A percentile compares a stretch with the other conserved stretches of the same genome.
phyloP scores from a whole-genome alignment of 2,888 invertebrate species.

The Endomychus coccineus region DNA sequence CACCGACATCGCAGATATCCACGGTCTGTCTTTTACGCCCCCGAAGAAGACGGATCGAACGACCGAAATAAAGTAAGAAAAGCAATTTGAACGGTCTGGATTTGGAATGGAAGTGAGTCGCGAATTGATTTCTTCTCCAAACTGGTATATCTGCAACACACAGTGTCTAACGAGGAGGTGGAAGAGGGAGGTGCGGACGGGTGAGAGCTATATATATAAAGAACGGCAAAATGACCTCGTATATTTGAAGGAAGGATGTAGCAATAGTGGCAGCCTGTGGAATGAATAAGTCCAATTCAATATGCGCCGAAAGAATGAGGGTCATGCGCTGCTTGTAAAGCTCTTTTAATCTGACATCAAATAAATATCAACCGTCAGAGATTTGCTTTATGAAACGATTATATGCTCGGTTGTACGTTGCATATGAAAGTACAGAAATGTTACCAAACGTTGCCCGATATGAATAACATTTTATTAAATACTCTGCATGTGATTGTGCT shows the following conservation, averaged over 20 bases:
- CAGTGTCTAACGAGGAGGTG: slow-evolving; percentile 28
- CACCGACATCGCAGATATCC: slow-evolving; percentile 31
- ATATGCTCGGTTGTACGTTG: slow-evolving; percentile 16
- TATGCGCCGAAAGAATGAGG: slow-evolving; percentile 20
- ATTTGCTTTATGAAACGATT: slow-evolving; percentile 16
- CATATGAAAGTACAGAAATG: too few relatives aligned
- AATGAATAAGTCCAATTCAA: slow-evolving; percentile 27
- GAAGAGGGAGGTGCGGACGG: slow-evolving; percentile 20
- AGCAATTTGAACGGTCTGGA: slow-evolving; percentile 39
- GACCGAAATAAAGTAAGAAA: slow-evolving; percentile 39
- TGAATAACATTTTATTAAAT: too few relatives aligned
- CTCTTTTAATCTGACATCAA: slow-evolving; percentile 16
- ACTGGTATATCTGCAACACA: slow-evolving; percentile 37
- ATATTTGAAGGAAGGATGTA: slow-evolving; percentile 32
- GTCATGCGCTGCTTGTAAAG: slow-evolving; percentile 10
- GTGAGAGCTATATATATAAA: slow-evolving; percentile 9
- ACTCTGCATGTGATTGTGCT: too few relatives aligned
- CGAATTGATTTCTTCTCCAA: too few relatives aligned
- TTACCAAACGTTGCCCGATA: too few relatives aligned
- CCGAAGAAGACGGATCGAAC: slow-evolving; percentile 36
- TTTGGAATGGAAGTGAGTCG: slow-evolving; percentile 37
- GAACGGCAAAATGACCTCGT: slow-evolving; percentile 31
- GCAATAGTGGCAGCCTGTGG: slow-evolving; percentile 23
- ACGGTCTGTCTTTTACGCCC: slow-evolving; percentile 28
- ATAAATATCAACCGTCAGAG: slow-evolving; percentile 15